Evolutionary conservation across 2,113 vertebrate genomes (phyloP).

Genomic region (sheep (Ovis aries)): DNA sequence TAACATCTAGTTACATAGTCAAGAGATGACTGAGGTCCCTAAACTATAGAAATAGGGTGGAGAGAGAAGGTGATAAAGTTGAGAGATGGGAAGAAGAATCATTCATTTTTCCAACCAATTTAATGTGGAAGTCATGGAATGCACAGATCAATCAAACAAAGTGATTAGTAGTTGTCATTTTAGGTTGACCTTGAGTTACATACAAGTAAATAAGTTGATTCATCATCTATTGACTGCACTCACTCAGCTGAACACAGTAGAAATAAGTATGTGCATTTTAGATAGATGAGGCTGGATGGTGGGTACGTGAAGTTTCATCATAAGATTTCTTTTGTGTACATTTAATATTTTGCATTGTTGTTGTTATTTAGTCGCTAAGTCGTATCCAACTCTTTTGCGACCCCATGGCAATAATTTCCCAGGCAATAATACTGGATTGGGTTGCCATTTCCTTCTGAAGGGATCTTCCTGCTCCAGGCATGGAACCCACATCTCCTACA

Average conservation of each 20-base stretch:
- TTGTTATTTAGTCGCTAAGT: not conserved
- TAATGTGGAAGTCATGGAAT: not conserved
- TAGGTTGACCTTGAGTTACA: not conserved
- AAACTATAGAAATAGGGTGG: not conserved
- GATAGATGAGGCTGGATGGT: not conserved
- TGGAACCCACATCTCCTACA: not conserved
- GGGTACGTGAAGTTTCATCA: not conserved
- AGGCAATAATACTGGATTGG: not conserved
- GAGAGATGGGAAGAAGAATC: not conserved
- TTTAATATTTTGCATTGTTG: not conserved
- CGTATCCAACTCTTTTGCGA: not conserved
- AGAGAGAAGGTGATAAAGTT: not conserved
- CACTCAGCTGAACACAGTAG: not conserved
- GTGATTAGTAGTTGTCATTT: not conserved
- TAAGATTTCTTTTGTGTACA: not conserved
- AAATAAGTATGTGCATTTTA: not conserved
- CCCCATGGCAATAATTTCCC: not conserved
- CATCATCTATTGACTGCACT: not conserved
- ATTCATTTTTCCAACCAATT: not conserved
- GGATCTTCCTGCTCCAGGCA: not conserved
- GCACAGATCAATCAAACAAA: not conserved
- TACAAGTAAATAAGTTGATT: not conserved
- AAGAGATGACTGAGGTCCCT: not conserved
- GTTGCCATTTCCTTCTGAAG: not conserved
- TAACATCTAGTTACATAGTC: not conserved